Conservation (phyloP, 2,888 invertebrate genomes). For the Crematogaster levior region DNA sequence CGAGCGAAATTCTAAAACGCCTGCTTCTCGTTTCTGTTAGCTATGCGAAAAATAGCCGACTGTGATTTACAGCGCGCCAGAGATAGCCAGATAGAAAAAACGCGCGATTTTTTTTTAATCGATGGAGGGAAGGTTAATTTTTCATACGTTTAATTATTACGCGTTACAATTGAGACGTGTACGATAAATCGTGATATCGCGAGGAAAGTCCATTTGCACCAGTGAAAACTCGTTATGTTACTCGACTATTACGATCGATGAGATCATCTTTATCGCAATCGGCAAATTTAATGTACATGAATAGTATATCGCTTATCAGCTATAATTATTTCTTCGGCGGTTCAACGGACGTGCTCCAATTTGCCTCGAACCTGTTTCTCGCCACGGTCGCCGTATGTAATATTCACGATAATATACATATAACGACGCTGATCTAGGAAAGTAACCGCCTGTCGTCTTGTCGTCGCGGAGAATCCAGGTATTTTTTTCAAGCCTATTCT, state of each 20-base stretch:
- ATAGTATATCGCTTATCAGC: slow-evolving; percentile 31
- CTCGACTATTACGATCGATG: slow-evolving; percentile 15
- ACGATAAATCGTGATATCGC: not conserved
- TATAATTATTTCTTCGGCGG: slow-evolving; percentile 38
- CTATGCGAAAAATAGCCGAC: not conserved
- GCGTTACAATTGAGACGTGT: not conserved
- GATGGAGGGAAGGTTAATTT: not conserved
- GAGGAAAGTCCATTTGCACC: not conserved
- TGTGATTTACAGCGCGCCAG: not conserved
- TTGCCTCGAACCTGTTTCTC: slow-evolving; percentile 43
- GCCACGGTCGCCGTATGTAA: slow-evolving; percentile 25
- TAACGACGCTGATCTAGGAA: slow-evolving; percentile 11
- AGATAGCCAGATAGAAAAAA: not conserved
- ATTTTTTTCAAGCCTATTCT: not conserved
- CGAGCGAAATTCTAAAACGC: not conserved
- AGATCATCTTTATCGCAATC: slow-evolving; percentile 38
- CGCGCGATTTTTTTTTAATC: not conserved
- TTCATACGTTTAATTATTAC: not conserved
- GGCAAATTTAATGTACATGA: slow-evolving; percentile 7
- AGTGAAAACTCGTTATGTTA: slow-evolving; percentile 34
- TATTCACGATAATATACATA: not conserved
- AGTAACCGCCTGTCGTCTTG: not conserved
- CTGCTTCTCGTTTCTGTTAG: not conserved
- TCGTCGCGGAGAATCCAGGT: not conserved
- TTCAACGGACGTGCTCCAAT: slow-evolving; percentile 43